Percentiles rank a stretch among this genome's conserved stretches.
phyloP scores from a whole-genome alignment of 1,140 invertebrate species.

The Trichonephila inaurata region DNA sequence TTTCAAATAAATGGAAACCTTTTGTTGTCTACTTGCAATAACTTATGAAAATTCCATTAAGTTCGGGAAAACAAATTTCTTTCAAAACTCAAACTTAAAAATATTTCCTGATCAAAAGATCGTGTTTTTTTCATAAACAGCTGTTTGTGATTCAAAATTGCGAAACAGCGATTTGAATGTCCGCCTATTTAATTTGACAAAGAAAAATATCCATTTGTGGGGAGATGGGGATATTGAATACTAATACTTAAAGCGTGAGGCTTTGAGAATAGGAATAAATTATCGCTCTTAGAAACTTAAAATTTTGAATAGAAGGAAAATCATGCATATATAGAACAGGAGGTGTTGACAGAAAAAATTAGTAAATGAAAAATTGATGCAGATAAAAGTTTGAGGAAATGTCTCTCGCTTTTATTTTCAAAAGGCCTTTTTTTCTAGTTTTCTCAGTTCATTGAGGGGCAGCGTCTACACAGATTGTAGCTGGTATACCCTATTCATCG shows the following conservation, averaged over 20 bases:
- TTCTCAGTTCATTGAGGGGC: neutral
- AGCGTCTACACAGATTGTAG: neutral
- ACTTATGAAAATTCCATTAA: no score
- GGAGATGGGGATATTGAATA: neutral
- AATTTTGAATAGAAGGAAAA: neutral
- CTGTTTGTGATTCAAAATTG: no score
- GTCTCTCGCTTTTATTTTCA: constrained; percentile 20
- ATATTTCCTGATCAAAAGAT: no score
- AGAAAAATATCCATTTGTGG: neutral
- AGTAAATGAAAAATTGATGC: neutral
- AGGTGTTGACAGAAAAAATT: neutral
- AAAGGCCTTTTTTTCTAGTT: neutral
- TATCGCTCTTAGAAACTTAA: neutral
- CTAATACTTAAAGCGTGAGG: neutral
- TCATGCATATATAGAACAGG: neutral
- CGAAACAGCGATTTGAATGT: neutral
- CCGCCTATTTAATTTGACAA: neutral
- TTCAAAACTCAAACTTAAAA: no score
- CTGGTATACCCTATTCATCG: neutral
- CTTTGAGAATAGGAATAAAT: neutral
- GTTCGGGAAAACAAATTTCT: no score
- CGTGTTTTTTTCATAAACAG: no score
- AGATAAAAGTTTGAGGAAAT: neutral
- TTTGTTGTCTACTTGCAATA: no score
- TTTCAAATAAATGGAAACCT: no score